Evolutionary conservation across 2,888 invertebrate species (phyloP).

Genomic region (Coecobrya sp.): DNA sequence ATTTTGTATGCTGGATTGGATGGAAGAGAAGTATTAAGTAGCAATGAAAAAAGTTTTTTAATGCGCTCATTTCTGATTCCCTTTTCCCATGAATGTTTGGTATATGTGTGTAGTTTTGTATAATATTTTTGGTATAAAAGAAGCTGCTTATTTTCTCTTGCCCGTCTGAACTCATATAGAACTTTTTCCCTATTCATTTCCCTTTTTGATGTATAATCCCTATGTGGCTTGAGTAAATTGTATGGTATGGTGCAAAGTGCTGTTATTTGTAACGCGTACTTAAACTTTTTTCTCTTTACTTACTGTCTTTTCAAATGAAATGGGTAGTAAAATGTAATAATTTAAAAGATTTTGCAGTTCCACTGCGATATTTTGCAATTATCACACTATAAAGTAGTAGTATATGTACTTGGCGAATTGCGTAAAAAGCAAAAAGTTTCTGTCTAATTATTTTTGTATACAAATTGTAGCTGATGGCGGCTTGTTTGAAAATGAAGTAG

Average conservation of each 20-base stretch:
- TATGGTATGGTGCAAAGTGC: background rate
- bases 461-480: conserved; percentile 6
- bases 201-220: conserved; percentile 11
- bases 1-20: background rate
- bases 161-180: background rate
- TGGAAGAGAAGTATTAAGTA: conserved; percentile 1
- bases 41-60: background rate
- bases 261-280: background rate
- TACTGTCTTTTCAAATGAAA: background rate
- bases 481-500: background rate
- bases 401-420: background rate
- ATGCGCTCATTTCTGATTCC: background rate
- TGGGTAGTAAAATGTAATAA: background rate
- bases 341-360: background rate
- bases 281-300: background rate
- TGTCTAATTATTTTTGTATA: background rate
- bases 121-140: background rate
- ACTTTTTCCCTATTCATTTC: background rate
- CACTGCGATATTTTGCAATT: background rate
- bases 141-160: background rate
- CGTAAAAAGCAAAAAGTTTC: too few relatives aligned
- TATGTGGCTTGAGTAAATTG: background rate
- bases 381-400: background rate
- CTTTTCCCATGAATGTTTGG: background rate
- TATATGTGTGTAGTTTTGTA: background rate